These are phyloP conservation scores for Anabacerthia variegaticeps DNA, from an alignment of 2,797 vertebrate species.

Conservation along the genomic window DNA sequence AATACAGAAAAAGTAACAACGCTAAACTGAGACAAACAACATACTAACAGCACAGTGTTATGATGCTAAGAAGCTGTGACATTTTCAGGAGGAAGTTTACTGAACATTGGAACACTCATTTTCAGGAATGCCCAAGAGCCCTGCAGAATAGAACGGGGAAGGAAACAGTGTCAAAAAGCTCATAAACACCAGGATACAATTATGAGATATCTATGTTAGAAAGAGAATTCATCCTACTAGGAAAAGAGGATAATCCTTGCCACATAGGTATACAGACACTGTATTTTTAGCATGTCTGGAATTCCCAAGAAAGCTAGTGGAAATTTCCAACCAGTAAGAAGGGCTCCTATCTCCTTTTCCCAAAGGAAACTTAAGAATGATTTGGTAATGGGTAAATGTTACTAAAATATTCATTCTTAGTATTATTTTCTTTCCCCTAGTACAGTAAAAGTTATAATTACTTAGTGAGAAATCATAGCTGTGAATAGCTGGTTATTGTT, in stretches of 20 bases:
- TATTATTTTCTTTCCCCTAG: constrained; percentile 20
- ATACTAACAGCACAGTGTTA: neutral
- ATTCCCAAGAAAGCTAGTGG: neutral
- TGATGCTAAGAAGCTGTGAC: neutral
- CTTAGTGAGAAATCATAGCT: constrained; percentile 58
- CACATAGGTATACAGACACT: neutral
- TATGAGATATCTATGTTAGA: neutral
- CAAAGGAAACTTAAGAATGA: neutral
- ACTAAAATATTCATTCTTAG: neutral
- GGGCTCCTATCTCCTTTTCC: neutral
- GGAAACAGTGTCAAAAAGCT: neutral
- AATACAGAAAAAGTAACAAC: neutral
- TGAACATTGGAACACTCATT: neutral
- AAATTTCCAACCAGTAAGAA: neutral
- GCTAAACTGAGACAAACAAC: neutral
- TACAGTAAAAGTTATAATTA: constrained; percentile 17
- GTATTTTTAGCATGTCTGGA: neutral
- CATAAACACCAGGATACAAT: neutral
- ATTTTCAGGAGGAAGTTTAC: neutral
- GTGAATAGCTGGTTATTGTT: constrained; percentile 59
- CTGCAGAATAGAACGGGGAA: neutral
- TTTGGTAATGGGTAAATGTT: constrained; percentile 11
- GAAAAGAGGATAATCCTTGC: neutral
- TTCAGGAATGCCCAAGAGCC: neutral
- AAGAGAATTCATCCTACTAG: neutral